Evolutionary conservation across 1,140 invertebrate species (phyloP).

Genomic region (Hesperophylax magnus): DNA sequence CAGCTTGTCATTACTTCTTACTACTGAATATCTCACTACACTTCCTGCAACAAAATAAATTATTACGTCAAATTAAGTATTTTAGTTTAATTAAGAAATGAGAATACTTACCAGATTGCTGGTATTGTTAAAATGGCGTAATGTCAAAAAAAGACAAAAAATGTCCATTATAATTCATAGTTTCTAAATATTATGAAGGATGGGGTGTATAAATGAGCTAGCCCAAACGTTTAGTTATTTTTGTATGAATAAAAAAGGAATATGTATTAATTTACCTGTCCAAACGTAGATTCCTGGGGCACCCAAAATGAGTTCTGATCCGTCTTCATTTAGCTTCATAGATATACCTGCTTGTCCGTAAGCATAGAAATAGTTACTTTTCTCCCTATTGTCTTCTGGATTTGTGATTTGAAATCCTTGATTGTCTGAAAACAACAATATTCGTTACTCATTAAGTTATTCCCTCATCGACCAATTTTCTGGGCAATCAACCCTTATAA

Average conservation of each 20-base stretch:
- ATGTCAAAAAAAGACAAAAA: no score
- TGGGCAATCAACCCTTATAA: neutral
- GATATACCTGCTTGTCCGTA: slow-evolving; percentile 71
- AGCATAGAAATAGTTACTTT: slow-evolving; percentile 67
- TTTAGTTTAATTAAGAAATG: no score
- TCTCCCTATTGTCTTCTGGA: slow-evolving; percentile 40
- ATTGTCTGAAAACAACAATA: slow-evolving; percentile 24
- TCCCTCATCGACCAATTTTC: no score
- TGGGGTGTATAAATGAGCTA: no score
- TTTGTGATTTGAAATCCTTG: slow-evolving; percentile 39
- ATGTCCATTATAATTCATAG: no score
- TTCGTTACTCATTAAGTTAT: neutral
- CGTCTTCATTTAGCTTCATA: slow-evolving; percentile 67
- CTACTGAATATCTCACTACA: slow-evolving; percentile 47
- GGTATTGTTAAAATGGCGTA: no score
- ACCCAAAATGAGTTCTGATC: slow-evolving; percentile 71
- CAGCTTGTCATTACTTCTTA: neutral
- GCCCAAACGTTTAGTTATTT: no score
- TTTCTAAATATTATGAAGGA: no score
- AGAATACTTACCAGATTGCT: no score
- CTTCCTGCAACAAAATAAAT: slow-evolving; percentile 47
- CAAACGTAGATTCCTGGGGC: slow-evolving; percentile 73
- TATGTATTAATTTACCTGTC: slow-evolving; percentile 63
- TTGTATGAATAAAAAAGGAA: no score
- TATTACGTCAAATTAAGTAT: neutral